Evolutionary conservation across 2,888 invertebrate genomes (phyloP).

Genomic region (Ommatoiulus sabulosus): DNA sequence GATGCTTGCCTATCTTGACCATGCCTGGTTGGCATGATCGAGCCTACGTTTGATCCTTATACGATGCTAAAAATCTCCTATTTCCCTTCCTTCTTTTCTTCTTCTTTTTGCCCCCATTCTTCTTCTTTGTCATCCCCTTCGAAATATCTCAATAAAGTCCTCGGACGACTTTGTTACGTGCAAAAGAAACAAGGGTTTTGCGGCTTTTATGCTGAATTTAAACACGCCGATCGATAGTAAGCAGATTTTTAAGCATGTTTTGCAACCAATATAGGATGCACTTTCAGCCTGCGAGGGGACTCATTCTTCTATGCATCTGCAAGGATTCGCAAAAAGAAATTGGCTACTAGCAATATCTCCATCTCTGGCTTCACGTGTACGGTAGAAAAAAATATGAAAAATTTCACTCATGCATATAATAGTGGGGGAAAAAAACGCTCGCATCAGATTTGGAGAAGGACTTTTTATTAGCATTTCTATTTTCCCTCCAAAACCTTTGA

Average conservation of each 20-base stretch:
- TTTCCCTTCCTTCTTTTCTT: background rate
- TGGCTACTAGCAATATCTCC: conserved; percentile 29
- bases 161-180: conserved; percentile 40
- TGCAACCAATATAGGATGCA: conserved; percentile 39
- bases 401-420: conserved; percentile 43
- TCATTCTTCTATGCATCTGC: background rate
- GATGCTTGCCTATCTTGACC: conserved; percentile 4
- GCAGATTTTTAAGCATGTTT: conserved; percentile 43
- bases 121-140: conserved; percentile 31
- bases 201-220: conserved; percentile 39
- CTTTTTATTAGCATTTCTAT: background rate
- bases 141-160: conserved; percentile 33
- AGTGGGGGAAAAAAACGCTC: background rate
- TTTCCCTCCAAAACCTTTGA: conserved; percentile 1
- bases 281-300: conserved; percentile 35
- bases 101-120: too few relatives aligned
- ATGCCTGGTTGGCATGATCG: background rate
- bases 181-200: conserved; percentile 43
- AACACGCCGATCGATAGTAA: conserved; percentile 39
- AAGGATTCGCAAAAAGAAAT: background rate
- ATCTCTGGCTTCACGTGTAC: background rate
- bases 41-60: background rate
- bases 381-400: background rate
- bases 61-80: background rate
- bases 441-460: conserved; percentile 18